Evolutionary conservation across 2,797 vertebrate species (phyloP), one percentile per base, ranked within the genome.

Genomic region (Gymnothorax javanicus): DNA sequence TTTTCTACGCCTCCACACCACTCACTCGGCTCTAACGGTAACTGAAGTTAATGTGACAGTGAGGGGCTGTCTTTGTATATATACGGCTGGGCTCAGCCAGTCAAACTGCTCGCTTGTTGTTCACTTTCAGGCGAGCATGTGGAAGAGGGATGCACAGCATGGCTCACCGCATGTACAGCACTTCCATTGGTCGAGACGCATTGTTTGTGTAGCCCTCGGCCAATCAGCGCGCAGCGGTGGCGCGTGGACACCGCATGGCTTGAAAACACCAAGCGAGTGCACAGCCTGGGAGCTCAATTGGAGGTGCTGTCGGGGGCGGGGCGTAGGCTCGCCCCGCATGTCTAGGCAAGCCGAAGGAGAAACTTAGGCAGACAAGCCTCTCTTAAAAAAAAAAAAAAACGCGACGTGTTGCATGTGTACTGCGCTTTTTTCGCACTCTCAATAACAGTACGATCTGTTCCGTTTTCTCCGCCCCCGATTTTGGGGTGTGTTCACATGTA

Each of bases 161-260:
- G 96, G 95, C 94, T 90, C 90, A 87, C 93, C 96, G 97, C 98
- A 94, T 99, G 98, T 93, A 96, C 98, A 97, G 64, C 1, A 27
- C 92, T 52, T 90, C 89, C 27, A 98, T 99, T 99, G 98, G 98
- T 87, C 25, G 89, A 93, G 17, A 88, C 85, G 0, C 9, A 11
- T 93, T 96, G 97, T 97, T 97, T 97, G 95, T 93, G 85, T 84
- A 89, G 0, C 3, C 3, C 0, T 1, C 0, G 56, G 4, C 98
- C 97, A 99, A 98, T 99, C 94, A 83, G 92, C 17, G 91, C 0
- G 20, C 0, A 71, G 0, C 27, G 0, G 60, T 1, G 93, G 92
- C 97, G 97, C 98, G 97, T 99, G 98, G 90, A 97, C 98, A 98
- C 90, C 90, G 93, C 96, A 54, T 96, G 96, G 86, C 89, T 84